Conservation (phyloP, 1,140 invertebrate genomes). For the Hyphantria cunea region DNA sequence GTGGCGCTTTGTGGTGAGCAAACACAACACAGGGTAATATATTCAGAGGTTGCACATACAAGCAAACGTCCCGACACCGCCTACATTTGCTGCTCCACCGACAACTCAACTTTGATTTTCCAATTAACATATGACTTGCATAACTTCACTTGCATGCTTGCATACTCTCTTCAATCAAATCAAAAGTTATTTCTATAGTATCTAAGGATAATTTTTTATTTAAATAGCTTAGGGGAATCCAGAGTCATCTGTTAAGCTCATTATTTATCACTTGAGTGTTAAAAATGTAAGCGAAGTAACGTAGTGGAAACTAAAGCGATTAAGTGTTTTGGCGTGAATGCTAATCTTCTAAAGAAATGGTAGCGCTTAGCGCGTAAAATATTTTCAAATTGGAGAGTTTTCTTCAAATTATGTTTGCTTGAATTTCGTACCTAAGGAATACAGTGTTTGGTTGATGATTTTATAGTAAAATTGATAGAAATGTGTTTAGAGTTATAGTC, state of each 20-base stretch:
- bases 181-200: constrained; percentile 3
- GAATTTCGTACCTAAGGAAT: too few species aligned
- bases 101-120: constrained; percentile 29
- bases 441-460: too few species aligned
- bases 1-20: constrained; percentile 61
- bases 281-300: constrained; percentile 22
- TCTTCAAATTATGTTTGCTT: too few species aligned
- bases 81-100: background rate
- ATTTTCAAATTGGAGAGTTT: too few species aligned
- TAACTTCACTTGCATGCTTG: constrained; percentile 22
- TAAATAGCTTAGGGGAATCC: constrained; percentile 20
- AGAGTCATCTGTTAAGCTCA: constrained; percentile 22
- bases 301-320: constrained; percentile 25
- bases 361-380: too few species aligned
- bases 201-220: constrained; percentile 17
- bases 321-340: constrained; percentile 1
- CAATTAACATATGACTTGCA: constrained; percentile 31
- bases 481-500: too few species aligned
- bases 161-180: constrained; percentile 12
- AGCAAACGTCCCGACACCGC: constrained; percentile 17
- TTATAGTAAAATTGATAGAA: too few species aligned
- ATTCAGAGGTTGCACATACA: constrained; percentile 56
- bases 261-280: constrained; percentile 20
- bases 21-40: constrained; percentile 71
- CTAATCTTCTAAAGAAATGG: background rate